Conservation (phyloP, 2,113 vertebrate species). For the Andinoacara biseriatus region DNA sequence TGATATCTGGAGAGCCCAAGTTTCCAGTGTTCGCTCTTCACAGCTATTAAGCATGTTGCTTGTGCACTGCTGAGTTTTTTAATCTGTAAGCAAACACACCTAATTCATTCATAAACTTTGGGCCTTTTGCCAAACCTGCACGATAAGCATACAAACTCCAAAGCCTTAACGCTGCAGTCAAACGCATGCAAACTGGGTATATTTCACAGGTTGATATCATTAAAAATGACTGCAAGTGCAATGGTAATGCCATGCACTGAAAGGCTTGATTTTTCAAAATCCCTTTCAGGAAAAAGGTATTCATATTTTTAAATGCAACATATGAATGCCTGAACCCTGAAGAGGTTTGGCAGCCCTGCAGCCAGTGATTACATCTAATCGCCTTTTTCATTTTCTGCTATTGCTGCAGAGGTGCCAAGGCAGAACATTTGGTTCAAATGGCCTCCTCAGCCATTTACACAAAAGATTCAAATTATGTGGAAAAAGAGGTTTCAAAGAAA, state of each 20-base stretch:
- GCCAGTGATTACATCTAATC: slow-evolving; percentile 58
- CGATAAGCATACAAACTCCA: slow-evolving; percentile 1
- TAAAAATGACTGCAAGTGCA: slow-evolving; percentile 68
- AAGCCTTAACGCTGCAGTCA: slow-evolving; percentile 24
- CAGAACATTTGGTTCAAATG: slow-evolving; percentile 65
- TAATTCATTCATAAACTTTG: not conserved
- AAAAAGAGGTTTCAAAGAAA: slow-evolving; percentile 58
- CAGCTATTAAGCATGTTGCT: slow-evolving; percentile 2
- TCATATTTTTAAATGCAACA: slow-evolving; percentile 60
- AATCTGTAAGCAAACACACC: not conserved
- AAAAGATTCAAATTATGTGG: slow-evolving; percentile 55
- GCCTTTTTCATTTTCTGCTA: slow-evolving; percentile 50
- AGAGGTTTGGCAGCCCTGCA: slow-evolving; percentile 74
- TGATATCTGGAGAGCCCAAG: not conserved
- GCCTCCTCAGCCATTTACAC: slow-evolving; percentile 60
- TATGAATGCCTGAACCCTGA: slow-evolving; percentile 71
- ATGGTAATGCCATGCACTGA: slow-evolving; percentile 74
- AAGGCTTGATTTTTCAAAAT: slow-evolving; percentile 35
- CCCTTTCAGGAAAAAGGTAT: slow-evolving; percentile 64
- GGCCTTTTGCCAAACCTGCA: slow-evolving; percentile 1
- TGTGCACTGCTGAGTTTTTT: slow-evolving; percentile 1
- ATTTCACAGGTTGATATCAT: slow-evolving; percentile 36
- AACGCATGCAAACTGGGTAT: slow-evolving; percentile 60
- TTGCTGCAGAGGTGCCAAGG: slow-evolving; percentile 71
- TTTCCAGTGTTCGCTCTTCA: not conserved